Conservation (phyloP, 2,888 invertebrate species). For the Lasioglossum malachurum region DNA sequence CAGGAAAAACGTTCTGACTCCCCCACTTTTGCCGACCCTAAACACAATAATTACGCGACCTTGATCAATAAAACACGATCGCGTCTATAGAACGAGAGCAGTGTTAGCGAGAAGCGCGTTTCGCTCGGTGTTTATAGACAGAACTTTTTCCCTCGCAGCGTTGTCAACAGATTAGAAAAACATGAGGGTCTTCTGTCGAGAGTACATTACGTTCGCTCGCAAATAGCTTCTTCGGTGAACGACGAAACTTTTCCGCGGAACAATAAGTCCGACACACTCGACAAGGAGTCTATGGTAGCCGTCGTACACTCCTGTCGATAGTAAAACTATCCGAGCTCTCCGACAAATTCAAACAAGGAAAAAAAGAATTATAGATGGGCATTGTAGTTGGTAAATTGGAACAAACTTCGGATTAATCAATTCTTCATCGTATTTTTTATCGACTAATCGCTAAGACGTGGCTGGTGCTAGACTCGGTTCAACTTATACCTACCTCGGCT, state of each 20-base stretch:
- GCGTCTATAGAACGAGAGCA: slow-evolving; percentile 52
- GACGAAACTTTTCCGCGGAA: neutral
- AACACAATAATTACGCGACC: slow-evolving; percentile 68
- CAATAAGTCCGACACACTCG: neutral
- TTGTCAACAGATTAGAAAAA: neutral
- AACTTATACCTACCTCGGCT: neutral
- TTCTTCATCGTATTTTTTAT: neutral
- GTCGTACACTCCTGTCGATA: neutral
- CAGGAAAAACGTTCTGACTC: slow-evolving; percentile 46
- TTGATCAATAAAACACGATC: slow-evolving; percentile 72
- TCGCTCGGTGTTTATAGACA: slow-evolving; percentile 28
- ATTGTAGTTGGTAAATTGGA: neutral
- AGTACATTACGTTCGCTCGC: neutral
- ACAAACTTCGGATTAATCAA: neutral
- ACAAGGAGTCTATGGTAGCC: neutral
- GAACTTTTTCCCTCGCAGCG: neutral
- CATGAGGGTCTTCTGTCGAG: neutral
- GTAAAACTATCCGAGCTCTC: neutral
- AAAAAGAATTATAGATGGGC: neutral
- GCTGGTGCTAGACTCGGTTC: neutral
- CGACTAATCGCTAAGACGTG: neutral
- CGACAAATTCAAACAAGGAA: neutral
- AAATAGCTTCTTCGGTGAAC: neutral
- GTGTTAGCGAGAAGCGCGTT: slow-evolving; percentile 2
- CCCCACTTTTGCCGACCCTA: slow-evolving; percentile 55